Conservation (phyloP, 1,140 invertebrate genomes). For the Bombus difficillimus region DNA sequence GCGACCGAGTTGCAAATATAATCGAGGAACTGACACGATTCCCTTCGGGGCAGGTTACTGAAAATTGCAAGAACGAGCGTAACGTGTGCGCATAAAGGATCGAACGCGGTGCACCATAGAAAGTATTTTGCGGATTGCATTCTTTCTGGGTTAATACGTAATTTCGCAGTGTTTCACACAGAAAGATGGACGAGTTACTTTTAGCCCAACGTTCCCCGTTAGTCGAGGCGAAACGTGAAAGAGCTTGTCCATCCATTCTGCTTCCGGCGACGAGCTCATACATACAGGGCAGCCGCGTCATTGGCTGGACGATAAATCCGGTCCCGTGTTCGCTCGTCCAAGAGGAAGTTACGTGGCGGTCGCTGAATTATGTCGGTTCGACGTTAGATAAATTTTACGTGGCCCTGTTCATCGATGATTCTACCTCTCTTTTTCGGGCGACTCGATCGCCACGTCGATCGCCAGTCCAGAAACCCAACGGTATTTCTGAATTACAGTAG, state of each 20-base stretch:
- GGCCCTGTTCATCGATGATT: neutral
- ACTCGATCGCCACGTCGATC: neutral
- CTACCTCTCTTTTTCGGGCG: neutral
- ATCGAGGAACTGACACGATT: neutral
- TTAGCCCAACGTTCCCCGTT: neutral
- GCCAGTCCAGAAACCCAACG: neutral
- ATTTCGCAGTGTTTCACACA: conserved; percentile 51
- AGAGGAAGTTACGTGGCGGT: conserved; percentile 23
- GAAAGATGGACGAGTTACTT: conserved; percentile 46
- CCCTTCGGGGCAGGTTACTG: neutral
- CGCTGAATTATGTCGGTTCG: conserved; percentile 30
- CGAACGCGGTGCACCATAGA: neutral
- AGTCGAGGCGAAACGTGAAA: conserved; percentile 51
- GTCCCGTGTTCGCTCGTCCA: conserved; percentile 31
- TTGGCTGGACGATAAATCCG: conserved; percentile 48
- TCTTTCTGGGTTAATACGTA: conserved; percentile 57
- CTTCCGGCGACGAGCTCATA: conserved; percentile 53
- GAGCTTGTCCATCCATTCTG: conserved; percentile 57
- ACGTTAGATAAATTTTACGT: conserved; percentile 13
- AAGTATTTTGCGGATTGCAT: conserved; percentile 55
- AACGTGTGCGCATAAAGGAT: neutral
- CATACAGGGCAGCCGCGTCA: conserved; percentile 17
- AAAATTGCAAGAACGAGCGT: conserved; percentile 50
- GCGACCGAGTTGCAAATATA: neutral
- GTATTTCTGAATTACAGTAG: too few relatives aligned